A percentile compares a stretch with the other conserved stretches of the same genome.
Conservation (phyloP, 1,140 invertebrate species). For the Proctacanthus coquilletti region DNA sequence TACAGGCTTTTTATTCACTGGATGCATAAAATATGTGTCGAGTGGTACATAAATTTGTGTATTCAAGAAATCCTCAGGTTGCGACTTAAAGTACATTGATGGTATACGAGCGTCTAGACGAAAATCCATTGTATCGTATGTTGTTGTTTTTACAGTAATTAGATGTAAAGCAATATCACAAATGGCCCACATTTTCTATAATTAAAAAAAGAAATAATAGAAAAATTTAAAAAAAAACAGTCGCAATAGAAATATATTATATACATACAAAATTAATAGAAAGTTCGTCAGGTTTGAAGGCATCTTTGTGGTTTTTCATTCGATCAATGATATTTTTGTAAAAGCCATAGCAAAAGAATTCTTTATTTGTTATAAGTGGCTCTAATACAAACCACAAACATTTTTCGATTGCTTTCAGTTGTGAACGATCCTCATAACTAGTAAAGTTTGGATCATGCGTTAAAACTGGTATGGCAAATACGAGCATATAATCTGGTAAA, state of each 20-base stretch:
- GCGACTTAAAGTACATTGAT: constrained; percentile 68
- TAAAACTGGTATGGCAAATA: constrained; percentile 84
- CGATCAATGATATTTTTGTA: constrained; percentile 85
- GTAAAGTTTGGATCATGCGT: constrained; percentile 79
- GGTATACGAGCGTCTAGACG: constrained; percentile 69
- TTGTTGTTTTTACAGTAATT: constrained; percentile 70
- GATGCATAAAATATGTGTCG: constrained; percentile 28
- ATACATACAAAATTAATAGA: constrained; percentile 39
- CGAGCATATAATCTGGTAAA: constrained; percentile 89
- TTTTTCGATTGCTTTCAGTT: constrained; percentile 60
- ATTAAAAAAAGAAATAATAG: constrained; percentile 15
- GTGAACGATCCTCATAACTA: constrained; percentile 52
- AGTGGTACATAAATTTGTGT: constrained; percentile 50
- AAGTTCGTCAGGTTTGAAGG: constrained; percentile 60
- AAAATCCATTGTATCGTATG: constrained; percentile 78
- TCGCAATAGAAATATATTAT: too few species aligned
- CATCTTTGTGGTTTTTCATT: constrained; percentile 85
- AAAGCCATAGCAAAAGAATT: constrained; percentile 90
- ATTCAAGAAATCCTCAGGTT: constrained; percentile 53
- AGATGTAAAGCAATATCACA: constrained; percentile 87
- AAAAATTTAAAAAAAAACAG: neutral
- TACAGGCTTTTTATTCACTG: neutral
- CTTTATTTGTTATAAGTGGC: constrained; percentile 80
- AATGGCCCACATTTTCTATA: constrained; percentile 87
- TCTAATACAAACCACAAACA: constrained; percentile 91